These are phyloP conservation scores for Tapera naevia DNA, from an alignment of 2,797 vertebrate genomes.

Conservation along the genomic window DNA sequence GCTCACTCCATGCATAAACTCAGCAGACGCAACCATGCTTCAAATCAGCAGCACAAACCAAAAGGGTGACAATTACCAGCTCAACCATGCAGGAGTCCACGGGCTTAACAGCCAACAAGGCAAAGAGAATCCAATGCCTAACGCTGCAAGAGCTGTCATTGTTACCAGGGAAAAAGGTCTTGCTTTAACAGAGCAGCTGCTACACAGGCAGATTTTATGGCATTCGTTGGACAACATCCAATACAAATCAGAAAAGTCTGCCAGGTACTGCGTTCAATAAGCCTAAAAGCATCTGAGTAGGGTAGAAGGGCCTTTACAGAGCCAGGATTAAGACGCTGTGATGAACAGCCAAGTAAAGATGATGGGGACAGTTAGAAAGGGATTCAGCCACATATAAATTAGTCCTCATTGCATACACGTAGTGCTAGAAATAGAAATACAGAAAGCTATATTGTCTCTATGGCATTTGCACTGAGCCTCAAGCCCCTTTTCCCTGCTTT, in stretches of 20 bases:
- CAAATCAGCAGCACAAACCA: slow-evolving; percentile 37
- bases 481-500: not conserved
- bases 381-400: not conserved
- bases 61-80: not conserved
- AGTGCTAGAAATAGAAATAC: not conserved
- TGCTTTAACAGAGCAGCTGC: slow-evolving; percentile 33
- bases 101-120: not conserved
- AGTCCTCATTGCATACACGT: not conserved
- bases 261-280: slow-evolving; percentile 36
- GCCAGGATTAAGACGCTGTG: not conserved
- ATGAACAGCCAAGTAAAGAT: slow-evolving; percentile 1
- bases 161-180: not conserved
- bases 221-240: not conserved
- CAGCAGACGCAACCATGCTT: not conserved
- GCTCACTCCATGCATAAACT: not conserved
- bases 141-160: not conserved
- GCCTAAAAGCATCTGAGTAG: not conserved
- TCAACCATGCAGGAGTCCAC: not conserved
- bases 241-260: slow-evolving; percentile 22
- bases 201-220: not conserved
- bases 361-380: not conserved
- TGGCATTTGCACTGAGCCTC: not conserved
- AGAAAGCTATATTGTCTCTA: not conserved
- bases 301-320: not conserved
- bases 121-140: not conserved